Percentiles rank a stretch among this genome's conserved stretches.
These are phyloP conservation scores for Diglossa cyanea DNA, from an alignment of 2,797 vertebrate genomes.

Conservation along the genomic window DNA sequence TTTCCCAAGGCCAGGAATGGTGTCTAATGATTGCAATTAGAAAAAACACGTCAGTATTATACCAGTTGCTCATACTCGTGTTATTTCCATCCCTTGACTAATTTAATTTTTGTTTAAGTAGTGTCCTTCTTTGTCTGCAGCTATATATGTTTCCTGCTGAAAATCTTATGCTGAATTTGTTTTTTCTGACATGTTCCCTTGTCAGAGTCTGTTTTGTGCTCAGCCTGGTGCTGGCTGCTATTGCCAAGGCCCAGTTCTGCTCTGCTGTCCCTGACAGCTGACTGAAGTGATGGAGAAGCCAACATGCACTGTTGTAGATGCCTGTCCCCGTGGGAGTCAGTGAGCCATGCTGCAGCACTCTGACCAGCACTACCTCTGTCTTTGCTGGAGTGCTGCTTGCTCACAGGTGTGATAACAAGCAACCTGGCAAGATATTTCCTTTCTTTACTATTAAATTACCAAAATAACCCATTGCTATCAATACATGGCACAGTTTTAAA, in stretches of 20 bases:
- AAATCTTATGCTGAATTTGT: background rate
- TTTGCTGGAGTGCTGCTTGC: background rate
- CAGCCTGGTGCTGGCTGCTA: background rate
- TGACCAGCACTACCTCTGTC: background rate
- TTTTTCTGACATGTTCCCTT: background rate
- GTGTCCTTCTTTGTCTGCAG: background rate
- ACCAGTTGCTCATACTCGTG: background rate
- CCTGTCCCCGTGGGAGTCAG: accelerated
- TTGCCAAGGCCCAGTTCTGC: background rate
- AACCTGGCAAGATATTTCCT: background rate
- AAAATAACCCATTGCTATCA: background rate
- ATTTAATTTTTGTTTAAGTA: background rate
- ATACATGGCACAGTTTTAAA: background rate
- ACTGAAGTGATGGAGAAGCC: background rate
- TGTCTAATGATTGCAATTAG: background rate
- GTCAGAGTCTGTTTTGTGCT: background rate
- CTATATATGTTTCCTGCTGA: background rate
- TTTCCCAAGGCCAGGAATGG: background rate
- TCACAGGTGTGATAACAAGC: background rate
- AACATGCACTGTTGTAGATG: background rate
- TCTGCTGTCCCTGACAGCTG: background rate
- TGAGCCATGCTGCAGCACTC: accelerated
- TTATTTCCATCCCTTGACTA: background rate
- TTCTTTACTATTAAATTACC: background rate
- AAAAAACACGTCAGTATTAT: accelerated